phyloP scores from a whole-genome alignment of 2,797 vertebrate species.

The Syndactyla subalaris region DNA sequence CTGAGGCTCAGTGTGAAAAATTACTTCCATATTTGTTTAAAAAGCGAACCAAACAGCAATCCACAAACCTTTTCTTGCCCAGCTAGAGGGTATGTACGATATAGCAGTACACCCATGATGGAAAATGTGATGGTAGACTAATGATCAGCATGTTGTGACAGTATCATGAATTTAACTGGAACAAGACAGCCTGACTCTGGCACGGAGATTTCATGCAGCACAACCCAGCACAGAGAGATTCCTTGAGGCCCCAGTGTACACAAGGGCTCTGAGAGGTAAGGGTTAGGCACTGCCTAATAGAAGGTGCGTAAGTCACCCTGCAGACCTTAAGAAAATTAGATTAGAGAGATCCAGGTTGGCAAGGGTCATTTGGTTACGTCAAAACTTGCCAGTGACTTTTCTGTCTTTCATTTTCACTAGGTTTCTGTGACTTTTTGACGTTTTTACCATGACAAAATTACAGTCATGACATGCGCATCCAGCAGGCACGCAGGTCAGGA shows the following conservation, averaged over 20 bases:
- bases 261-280: background rate
- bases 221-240: background rate
- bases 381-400: constrained; percentile 51
- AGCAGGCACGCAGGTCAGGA: constrained; percentile 48
- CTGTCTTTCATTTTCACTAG: constrained; percentile 57
- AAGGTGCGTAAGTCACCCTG: constrained; percentile 5
- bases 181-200: background rate
- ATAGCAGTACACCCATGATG: background rate
- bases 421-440: constrained; percentile 62
- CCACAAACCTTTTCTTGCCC: background rate
- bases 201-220: background rate
- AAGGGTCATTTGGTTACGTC: constrained; percentile 53
- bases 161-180: background rate
- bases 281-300: constrained; percentile 34
- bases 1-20: background rate
- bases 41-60: background rate
- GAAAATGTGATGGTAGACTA: background rate
- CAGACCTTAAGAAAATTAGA: constrained; percentile 54
- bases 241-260: background rate
- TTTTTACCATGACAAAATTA: constrained; percentile 44
- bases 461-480: constrained; percentile 44
- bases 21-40: background rate
- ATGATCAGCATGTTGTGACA: background rate
- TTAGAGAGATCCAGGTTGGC: constrained; percentile 40
- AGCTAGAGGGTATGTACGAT: background rate